Percentiles rank a stretch among this genome's conserved stretches.
Conservation (phyloP, 2,113 vertebrate species). For the Siphamia tubifer region DNA sequence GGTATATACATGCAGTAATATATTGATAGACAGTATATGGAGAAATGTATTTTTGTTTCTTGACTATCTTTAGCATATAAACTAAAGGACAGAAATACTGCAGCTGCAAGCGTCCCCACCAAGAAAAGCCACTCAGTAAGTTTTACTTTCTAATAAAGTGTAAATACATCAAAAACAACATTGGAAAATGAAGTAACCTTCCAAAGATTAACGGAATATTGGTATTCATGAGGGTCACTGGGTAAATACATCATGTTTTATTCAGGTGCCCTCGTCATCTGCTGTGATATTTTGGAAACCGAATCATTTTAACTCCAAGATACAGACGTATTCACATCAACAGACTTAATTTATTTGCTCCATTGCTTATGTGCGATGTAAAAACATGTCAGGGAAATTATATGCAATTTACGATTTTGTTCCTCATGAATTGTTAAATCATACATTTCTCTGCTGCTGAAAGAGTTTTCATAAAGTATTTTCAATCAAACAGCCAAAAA, state of each 20-base stretch:
- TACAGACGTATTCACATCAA: slow-evolving; percentile 7
- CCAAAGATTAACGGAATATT: not conserved
- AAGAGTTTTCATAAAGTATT: not conserved
- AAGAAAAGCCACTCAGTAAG: not conserved
- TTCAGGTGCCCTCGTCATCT: not conserved
- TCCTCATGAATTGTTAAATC: slow-evolving; percentile 16
- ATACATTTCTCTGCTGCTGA: slow-evolving; percentile 12
- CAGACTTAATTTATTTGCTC: slow-evolving; percentile 2
- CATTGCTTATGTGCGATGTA: slow-evolving; percentile 29
- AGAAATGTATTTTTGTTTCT: too few species aligned
- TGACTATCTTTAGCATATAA: too few species aligned
- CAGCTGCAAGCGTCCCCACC: too few species aligned
- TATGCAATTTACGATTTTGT: slow-evolving; percentile 43
- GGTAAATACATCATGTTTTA: not conserved
- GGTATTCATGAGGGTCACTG: not conserved
- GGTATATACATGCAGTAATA: too few species aligned
- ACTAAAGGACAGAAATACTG: too few species aligned
- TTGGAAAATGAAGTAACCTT: not conserved
- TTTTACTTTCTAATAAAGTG: not conserved
- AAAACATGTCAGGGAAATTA: slow-evolving; percentile 53
- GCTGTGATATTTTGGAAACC: not conserved
- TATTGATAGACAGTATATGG: too few species aligned
- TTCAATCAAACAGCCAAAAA: not conserved
- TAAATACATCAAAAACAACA: not conserved
- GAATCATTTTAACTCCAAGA: not conserved